Base-by-base conservation (phyloP, 2,888 invertebrate species). In the Nemotelus pantherinus region DNA sequence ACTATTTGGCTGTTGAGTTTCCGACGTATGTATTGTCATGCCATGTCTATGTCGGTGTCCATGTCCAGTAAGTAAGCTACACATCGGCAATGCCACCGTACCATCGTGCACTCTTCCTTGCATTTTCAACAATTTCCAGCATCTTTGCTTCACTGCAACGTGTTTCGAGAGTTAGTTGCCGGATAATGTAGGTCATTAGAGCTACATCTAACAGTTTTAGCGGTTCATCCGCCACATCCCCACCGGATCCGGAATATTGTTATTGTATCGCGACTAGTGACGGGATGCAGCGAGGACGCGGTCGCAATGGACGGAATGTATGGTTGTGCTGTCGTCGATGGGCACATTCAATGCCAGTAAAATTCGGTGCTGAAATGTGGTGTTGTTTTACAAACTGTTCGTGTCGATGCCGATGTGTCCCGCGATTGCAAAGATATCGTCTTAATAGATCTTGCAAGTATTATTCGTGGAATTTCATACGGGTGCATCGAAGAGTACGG, bases 361-460 rank as follows among this genome's bases (percentile, higher is more conserved):
- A 25, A 63, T 74, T 74, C 63, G 74, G 74, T 74, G 48, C 63
- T 50, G 74, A 74, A 74, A 50, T 48, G 63, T 60, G 63, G 63
- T 63, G 74, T 74, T 74, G 74, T 74, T 74, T 74, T 63, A 74
- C 63, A 74, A 74, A 74, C 60, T 74, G 74, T 74, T 74, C 74
- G 63, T 74, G 74, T 74, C 74, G 47, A 60, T 60, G 74, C 48
- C 47, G 70, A 70, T 70, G 70, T 55, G 70, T 55, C 70, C 70
- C 43, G 74, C 44, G 74, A 74, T 74, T 63, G 74, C 63, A 72
- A 58, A 58, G 72, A 70, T 72, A 74, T 74, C 74, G 74, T 74
- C 74, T 74, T 74, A 74, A 74, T 74, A 74, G 74, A 74, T 74
- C 74, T 74, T 45, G 63, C 70, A 44, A 50, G 74, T 48, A 63